phyloP scores from a whole-genome alignment of 2,888 invertebrate genomes.

The Drosophila phalerata region DNA sequence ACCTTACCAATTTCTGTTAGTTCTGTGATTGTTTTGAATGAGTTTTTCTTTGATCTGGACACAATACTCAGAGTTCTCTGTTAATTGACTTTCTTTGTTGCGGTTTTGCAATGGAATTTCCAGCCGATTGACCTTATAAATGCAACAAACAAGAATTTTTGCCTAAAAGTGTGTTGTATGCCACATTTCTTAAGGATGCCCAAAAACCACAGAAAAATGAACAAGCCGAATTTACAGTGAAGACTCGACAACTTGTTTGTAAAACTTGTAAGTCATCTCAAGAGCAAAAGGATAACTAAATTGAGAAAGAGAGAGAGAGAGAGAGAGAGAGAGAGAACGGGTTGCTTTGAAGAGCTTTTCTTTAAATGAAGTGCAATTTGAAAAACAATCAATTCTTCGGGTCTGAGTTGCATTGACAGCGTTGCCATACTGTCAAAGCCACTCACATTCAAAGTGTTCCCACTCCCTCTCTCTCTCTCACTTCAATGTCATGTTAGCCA shows the following conservation, averaged over 20 bases:
- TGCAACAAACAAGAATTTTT: constrained; percentile 10
- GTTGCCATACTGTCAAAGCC: constrained; percentile 6
- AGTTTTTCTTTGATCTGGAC: constrained; percentile 2
- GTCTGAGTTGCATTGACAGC: constrained; percentile 2
- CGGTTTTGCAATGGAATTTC: constrained; percentile 35
- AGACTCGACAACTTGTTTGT: not conserved
- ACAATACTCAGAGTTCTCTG: not conserved
- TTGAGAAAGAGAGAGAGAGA: constrained; percentile 1
- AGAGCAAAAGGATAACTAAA: not conserved
- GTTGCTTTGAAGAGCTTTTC: constrained; percentile 9
- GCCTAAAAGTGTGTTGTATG: constrained; percentile 1
- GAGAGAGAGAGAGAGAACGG: not conserved
- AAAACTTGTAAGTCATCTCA: constrained; percentile 4
- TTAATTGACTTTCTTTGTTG: constrained; percentile 60
- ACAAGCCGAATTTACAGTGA: constrained; percentile 17
- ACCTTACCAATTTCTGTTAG: not conserved
- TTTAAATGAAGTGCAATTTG: constrained; percentile 31
- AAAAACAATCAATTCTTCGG: constrained; percentile 21
- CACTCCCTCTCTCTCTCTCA: not conserved
- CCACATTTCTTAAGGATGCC: constrained; percentile 7
- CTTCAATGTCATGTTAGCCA: constrained; percentile 3
- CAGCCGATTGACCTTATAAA: constrained; percentile 35
- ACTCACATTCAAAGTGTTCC: not conserved
- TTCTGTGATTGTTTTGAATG: not conserved
- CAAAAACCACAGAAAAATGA: constrained; percentile 25